Evolutionary conservation across 2,888 invertebrate genomes (phyloP).

Genomic region (Rhyacophila evoluta): DNA sequence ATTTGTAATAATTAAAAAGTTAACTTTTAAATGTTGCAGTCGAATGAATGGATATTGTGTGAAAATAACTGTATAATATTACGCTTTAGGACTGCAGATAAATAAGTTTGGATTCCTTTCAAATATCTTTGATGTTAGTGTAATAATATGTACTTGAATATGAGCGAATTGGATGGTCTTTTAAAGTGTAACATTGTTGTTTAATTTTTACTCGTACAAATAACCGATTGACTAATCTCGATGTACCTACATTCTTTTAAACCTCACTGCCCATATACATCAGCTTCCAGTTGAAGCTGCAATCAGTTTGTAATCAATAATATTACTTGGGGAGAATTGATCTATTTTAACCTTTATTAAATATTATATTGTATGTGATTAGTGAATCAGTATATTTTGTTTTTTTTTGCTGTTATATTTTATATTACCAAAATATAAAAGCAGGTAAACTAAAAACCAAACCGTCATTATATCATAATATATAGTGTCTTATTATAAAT

Average conservation of each 20-base stretch:
- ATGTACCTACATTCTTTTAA: neutral
- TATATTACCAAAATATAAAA: too few species aligned
- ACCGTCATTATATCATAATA: too few species aligned
- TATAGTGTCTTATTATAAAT: too few species aligned
- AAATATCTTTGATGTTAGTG: constrained; percentile 10
- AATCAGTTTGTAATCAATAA: neutral
- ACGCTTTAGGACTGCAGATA: constrained; percentile 20
- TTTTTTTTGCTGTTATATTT: too few species aligned
- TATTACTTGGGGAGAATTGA: too few species aligned
- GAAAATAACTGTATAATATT: constrained; percentile 14
- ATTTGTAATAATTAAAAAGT: constrained; percentile 6
- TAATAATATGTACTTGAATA: neutral
- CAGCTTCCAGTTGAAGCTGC: neutral
- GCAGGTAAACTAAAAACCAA: too few species aligned
- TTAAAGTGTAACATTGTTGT: neutral
- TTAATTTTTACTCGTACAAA: neutral
- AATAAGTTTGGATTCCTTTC: constrained; percentile 19
- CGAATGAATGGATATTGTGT: constrained; percentile 11
- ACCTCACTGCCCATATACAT: neutral
- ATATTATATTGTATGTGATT: too few species aligned
- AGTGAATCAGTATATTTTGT: too few species aligned
- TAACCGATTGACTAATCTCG: too few species aligned
- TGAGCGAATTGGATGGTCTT: neutral
- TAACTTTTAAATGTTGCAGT: constrained; percentile 8
- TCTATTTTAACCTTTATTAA: too few species aligned